phyloP scores from a whole-genome alignment of 1,140 invertebrate genomes.

The Drosophila sp. region DNA sequence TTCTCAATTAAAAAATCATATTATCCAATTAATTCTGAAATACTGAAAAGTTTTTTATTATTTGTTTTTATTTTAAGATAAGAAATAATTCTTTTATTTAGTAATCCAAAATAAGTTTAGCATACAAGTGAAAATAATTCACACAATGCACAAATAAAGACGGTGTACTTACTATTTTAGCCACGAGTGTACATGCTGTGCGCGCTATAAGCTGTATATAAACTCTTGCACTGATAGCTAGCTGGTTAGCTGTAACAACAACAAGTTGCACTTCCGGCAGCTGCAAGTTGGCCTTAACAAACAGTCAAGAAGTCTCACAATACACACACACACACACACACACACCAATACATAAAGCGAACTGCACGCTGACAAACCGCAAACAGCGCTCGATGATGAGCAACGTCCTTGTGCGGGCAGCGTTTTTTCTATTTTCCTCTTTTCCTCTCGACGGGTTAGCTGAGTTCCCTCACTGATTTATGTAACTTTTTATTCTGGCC shows the following conservation, averaged over 20 bases:
- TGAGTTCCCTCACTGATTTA: slow-evolving; percentile 36
- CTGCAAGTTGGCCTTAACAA: slow-evolving; percentile 56
- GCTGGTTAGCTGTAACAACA: slow-evolving; percentile 37
- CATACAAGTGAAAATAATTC: too few species aligned
- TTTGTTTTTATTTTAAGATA: too few species aligned
- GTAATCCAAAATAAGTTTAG: too few species aligned
- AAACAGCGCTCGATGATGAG: slow-evolving; percentile 28
- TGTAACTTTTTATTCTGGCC: slow-evolving; percentile 40
- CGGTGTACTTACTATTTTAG: neutral
- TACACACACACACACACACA: neutral
- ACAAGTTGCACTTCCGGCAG: slow-evolving; percentile 71
- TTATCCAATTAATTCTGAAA: too few species aligned
- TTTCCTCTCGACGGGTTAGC: neutral
- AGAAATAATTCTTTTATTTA: too few species aligned
- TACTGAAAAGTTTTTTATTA: too few species aligned
- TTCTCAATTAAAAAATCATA: too few species aligned
- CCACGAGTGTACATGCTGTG: neutral
- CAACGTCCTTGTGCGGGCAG: slow-evolving; percentile 30
- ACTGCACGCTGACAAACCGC: slow-evolving; percentile 20
- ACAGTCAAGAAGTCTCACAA: neutral
- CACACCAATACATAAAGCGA: neutral
- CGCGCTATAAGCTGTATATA: slow-evolving; percentile 6
- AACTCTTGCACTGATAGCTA: slow-evolving; percentile 6
- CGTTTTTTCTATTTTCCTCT: neutral
- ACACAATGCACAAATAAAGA: too few species aligned